Evolutionary conservation across 2,113 vertebrate species (phyloP), one percentile per base, ranked within the genome.

Genomic region (human (Homo sapiens)): DNA sequence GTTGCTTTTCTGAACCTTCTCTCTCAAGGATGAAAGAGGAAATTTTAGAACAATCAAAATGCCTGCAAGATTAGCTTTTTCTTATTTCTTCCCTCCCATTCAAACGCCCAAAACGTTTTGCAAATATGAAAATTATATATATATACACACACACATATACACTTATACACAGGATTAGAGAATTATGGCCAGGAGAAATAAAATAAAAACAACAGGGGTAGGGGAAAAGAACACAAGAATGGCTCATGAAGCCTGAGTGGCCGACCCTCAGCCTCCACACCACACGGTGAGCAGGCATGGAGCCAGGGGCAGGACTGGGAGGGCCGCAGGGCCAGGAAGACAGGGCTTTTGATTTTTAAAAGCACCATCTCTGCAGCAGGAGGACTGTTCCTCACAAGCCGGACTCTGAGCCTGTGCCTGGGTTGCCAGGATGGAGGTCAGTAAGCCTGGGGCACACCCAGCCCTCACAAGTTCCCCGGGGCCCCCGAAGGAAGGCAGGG

Each of bases 231-330:
- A 45, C 23, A 18, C 32, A 30, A 55, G 40, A 90, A 25, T 4
- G 0, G 45, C 68, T 50, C 18, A 0, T 9, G 6, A 32, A 50
- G 48, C 30, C 75, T 18, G 25, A 2, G 23, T 0, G 82, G 81
- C 2, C 23, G 70, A 8, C 12, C 10, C 12, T 13, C 0, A 3
- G 6, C 48, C 66, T 30, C 32, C n/a, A 52, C 6, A 0, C 0
- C 30, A 13, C 27, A 0, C 81, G 6, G 50, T 12, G 10, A 52
- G 76, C 48, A 68, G 66, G 66, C 30, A 27, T n/a, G 66, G 32
- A 64, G 66, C 32, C 6, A 4, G 52, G 38, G 50, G 1, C 1
- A 2, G 72, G 22, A 2, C 0, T 7, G 43, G 17, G 23, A 6
- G 72, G 30, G 17, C 3, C 3, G 32, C 16, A 68, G 14, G 35